Conservation (phyloP, 2,113 vertebrate species). For the Pollachius pollachius region DNA sequence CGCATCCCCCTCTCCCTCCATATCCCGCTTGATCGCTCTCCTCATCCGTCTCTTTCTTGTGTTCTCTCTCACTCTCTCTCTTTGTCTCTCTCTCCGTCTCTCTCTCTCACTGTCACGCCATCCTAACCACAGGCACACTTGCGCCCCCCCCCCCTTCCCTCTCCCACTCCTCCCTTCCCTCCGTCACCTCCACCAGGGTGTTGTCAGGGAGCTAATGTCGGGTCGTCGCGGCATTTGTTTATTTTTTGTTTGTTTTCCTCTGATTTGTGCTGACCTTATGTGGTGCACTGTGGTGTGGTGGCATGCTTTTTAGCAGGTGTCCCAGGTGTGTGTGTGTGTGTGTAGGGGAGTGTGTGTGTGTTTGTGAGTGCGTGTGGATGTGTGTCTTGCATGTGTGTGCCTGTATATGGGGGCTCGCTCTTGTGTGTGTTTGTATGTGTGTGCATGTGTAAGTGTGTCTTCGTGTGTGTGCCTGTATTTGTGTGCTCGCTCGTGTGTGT, state of each 20-base stretch:
- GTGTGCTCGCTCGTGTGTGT: neutral
- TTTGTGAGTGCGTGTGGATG: too few species aligned
- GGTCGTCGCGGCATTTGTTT: neutral
- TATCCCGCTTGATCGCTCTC: neutral
- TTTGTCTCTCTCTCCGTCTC: neutral
- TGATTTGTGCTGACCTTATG: constrained; percentile 19
- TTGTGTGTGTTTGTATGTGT: neutral
- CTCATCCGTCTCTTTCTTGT: neutral
- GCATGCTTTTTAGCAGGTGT: constrained; percentile 1
- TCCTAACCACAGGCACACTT: too few species aligned
- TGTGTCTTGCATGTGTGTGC: neutral
- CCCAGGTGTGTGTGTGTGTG: neutral
- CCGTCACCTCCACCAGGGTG: constrained; percentile 7
- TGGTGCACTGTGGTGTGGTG: neutral
- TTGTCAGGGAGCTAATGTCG: constrained; percentile 48
- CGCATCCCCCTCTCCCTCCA: neutral
- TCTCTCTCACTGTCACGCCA: constrained; percentile 19
- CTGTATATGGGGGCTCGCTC: neutral
- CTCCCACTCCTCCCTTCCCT: constrained; percentile 9
- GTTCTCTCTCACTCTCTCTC: neutral
- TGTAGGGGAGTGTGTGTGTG: neutral
- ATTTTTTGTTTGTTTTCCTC: constrained; percentile 12
- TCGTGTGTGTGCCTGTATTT: neutral
- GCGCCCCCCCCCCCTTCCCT: neutral
- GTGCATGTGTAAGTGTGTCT: neutral